Evolutionary conservation across 2,888 invertebrate species (phyloP), one percentile per base, ranked within the genome.

Genomic region (Philereme vetulata): DNA sequence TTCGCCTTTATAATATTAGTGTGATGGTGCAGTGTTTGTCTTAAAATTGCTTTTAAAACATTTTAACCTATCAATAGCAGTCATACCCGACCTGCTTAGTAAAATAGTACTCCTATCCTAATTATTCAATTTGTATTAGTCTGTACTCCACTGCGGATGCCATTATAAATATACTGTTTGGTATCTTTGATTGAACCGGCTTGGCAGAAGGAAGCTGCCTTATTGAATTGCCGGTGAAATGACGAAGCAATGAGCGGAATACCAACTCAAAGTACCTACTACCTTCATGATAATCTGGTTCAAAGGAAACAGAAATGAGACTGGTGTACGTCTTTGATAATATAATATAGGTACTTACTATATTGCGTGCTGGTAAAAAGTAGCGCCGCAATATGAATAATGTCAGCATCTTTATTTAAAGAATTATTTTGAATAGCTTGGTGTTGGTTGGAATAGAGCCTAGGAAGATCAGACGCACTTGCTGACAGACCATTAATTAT

Each of bases 51-150:
- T 21, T 2, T 21, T 2, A 21, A 1, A 2, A 21, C 21, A 2
- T 21, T 21, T 21, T 21, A 21, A 21, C 21, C 21, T 2, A 21
- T 21, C 21, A 21, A 1, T 21, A 21, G 21, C 2, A 21, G 2
- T 21, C 21, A 21, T 1, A 21, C 21, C 21, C 21, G 2, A 33
- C 21, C 42, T 42, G 34, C 47, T 47, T 10, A 42, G 32, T 56
- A 33, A 34, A 56, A 21, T 35, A 42, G 42, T 11, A 50, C 58
- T 70, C 54, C 64, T 65, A 72, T 74, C 72, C 77, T 77, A 79
- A 81, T 82, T 81, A 80, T 77, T 76, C 77, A 78, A 72, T 71
- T 67, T 73, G 70, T 78, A 81, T 80, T 76, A 69, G 66, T n/a
- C n/a, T n/a, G n/a, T 68, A 57, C 50, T 49, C 73, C 77, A 70